Conservation (phyloP, 2,113 vertebrate species). For the Marmota flaviventris region DNA sequence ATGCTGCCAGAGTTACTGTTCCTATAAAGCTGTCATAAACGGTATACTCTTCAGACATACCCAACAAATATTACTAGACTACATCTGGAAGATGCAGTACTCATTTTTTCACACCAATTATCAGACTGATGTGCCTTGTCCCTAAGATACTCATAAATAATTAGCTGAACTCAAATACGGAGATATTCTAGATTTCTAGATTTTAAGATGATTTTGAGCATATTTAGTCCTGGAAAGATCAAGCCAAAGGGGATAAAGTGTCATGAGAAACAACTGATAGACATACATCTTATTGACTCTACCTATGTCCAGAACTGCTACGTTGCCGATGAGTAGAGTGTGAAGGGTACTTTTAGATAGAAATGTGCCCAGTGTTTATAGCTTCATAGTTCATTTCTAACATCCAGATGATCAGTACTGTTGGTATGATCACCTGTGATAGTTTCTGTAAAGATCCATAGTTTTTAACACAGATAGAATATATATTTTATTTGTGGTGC, state of each 20-base stretch:
- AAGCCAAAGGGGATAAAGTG: background rate
- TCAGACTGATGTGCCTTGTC: background rate
- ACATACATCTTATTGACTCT: background rate
- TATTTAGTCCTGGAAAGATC: background rate
- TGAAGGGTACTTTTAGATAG: background rate
- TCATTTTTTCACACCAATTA: background rate
- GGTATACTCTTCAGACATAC: background rate
- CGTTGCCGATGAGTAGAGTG: accelerated
- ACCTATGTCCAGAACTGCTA: background rate
- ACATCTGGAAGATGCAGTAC: background rate
- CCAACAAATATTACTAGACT: background rate
- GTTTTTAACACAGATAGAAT: background rate
- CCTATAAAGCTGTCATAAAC: background rate
- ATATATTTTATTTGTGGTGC: background rate
- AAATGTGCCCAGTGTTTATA: background rate
- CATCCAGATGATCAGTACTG: background rate
- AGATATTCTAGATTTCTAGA: background rate
- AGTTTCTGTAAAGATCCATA: background rate
- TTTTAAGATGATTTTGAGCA: background rate
- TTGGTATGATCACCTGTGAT: background rate
- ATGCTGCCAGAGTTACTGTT: background rate
- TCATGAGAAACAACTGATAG: background rate
- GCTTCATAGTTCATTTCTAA: background rate
- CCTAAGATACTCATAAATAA: background rate
- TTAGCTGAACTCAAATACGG: background rate